phyloP scores from a whole-genome alignment of 1,140 invertebrate genomes.

The Cydia splendana region DNA sequence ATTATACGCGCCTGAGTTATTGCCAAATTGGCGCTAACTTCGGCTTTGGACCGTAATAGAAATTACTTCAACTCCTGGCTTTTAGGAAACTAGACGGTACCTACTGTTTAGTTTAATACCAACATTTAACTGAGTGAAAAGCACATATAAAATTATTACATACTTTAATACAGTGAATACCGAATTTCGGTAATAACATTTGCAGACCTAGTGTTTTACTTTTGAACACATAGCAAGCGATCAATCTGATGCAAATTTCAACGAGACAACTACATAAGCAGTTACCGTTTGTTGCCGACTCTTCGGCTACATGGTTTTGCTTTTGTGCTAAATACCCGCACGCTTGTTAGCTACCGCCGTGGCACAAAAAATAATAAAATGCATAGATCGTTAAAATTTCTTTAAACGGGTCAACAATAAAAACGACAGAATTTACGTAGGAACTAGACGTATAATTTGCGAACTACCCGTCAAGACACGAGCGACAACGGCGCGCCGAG shows the following conservation, averaged over 20 bases:
- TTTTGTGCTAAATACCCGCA: too few relatives aligned
- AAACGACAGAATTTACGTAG: constrained; percentile 1
- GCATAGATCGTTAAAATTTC: background rate
- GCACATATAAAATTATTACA: background rate
- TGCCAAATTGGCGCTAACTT: constrained; percentile 10
- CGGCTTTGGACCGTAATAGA: background rate
- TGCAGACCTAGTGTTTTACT: too few relatives aligned
- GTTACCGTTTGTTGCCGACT: too few relatives aligned
- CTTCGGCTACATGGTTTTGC: too few relatives aligned
- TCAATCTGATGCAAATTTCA: too few relatives aligned
- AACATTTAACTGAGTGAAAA: constrained; percentile 7
- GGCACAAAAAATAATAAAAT: background rate
- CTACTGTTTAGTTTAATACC: background rate
- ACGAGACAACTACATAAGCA: too few relatives aligned
- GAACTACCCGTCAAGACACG: constrained; percentile 12
- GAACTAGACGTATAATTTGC: constrained; percentile 19
- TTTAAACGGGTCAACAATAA: background rate
- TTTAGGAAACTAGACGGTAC: background rate
- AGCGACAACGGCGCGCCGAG: constrained; percentile 10
- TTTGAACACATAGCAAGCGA: too few relatives aligned
- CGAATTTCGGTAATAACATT: too few relatives aligned
- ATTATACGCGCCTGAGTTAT: constrained; percentile 3
- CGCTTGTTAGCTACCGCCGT: too few relatives aligned
- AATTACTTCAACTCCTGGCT: background rate
- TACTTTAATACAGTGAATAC: too few relatives aligned